Conservation (phyloP, 2,888 invertebrate genomes). For the Lordiphosa andalusiaca region DNA sequence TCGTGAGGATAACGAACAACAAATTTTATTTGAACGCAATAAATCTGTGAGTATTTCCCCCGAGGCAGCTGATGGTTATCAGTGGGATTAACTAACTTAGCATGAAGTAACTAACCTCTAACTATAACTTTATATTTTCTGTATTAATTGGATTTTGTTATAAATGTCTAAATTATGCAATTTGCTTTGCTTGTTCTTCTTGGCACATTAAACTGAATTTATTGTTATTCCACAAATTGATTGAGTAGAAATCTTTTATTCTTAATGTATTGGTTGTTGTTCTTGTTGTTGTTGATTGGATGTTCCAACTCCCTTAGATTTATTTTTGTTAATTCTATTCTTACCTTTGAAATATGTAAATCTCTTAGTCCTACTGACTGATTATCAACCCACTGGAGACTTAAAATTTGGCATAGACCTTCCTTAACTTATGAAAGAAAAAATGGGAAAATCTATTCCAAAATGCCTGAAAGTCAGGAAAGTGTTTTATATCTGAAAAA, state of each 20-base stretch:
- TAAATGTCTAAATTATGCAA: conserved; percentile 21
- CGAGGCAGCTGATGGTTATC: conserved; percentile 61
- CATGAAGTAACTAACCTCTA: conserved; percentile 21
- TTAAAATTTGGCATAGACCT: no score
- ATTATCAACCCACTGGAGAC: no score
- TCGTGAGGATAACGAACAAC: conserved; percentile 82
- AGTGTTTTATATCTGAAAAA: no score
- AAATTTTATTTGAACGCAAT: conserved; percentile 81
- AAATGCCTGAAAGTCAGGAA: no score
- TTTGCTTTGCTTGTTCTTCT: conserved; percentile 22
- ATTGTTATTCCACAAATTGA: conserved; percentile 11
- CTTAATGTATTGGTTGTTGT: background rate
- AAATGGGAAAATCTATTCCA: no score
- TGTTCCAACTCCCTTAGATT: no score
- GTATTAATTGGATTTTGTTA: conserved; percentile 11
- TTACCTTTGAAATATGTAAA: no score
- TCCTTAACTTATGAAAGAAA: no score
- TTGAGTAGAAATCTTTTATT: conserved; percentile 25
- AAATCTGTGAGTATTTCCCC: conserved; percentile 82
- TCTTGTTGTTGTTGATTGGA: no score
- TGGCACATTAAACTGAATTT: conserved; percentile 30
- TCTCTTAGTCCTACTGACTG: no score
- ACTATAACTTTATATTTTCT: conserved; percentile 7
- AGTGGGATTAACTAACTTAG: conserved; percentile 53
- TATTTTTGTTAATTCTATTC: no score